Percentiles rank a stretch among this genome's conserved stretches.
These are phyloP conservation scores for Procambarus virginalis DNA, from an alignment of 1,140 invertebrate genomes.

Conservation along the genomic window DNA sequence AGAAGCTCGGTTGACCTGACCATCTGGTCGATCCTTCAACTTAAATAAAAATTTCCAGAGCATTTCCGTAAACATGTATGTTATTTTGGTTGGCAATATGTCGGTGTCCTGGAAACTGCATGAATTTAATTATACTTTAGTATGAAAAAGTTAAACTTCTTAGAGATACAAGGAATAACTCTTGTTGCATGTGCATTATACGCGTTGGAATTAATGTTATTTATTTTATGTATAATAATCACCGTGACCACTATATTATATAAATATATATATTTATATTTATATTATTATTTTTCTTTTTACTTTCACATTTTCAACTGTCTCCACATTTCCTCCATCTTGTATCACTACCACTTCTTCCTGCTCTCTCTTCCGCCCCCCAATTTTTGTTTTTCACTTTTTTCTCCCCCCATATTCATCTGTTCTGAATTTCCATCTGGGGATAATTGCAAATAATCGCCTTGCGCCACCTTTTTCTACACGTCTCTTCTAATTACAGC, in stretches of 20 bases:
- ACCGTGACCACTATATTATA: not conserved
- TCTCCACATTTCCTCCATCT: not conserved
- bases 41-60: too few relatives aligned
- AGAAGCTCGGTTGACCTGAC: too few relatives aligned
- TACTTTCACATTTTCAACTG: not conserved
- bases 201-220: too few relatives aligned
- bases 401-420: not conserved
- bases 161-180: too few relatives aligned
- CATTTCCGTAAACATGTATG: too few relatives aligned
- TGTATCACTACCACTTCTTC: not conserved
- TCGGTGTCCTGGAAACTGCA: too few relatives aligned
- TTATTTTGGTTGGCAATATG: too few relatives aligned
- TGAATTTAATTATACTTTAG: too few relatives aligned
- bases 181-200: too few relatives aligned
- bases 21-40: too few relatives aligned
- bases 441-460: slow-evolving; percentile 1
- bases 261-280: not conserved
- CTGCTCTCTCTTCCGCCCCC: not conserved
- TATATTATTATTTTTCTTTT: not conserved
- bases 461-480: slow-evolving; percentile 15
- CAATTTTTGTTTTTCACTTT: not conserved
- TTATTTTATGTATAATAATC: too few relatives aligned
- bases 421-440: not conserved
- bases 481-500: slow-evolving; percentile 15
- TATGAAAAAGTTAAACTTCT: too few relatives aligned